Percentiles rank a stretch among this genome's conserved stretches.
Evolutionary conservation across 1,140 invertebrate genomes (phyloP).

Genomic region (Pomacea maculata): DNA sequence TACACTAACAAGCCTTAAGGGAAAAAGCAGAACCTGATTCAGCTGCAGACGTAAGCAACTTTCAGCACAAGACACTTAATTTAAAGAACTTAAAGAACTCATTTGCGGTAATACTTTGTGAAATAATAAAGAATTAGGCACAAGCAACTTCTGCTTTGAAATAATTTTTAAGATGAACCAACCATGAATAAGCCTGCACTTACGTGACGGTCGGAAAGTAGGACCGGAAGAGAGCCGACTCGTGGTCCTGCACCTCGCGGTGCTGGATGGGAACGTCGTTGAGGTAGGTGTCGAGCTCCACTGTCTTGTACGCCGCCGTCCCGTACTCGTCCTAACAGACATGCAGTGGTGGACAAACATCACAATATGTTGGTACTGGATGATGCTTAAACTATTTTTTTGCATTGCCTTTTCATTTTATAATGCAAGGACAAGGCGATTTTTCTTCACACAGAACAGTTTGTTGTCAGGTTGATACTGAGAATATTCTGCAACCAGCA

Average conservation of each 20-base stretch:
- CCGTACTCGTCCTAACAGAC: constrained; percentile 80
- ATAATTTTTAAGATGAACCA: not conserved
- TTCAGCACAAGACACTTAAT: no score
- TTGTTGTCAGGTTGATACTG: no score
- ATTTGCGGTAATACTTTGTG: no score
- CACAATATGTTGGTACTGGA: no score
- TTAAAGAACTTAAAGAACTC: no score
- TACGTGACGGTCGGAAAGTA: constrained; percentile 81
- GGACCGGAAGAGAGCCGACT: constrained; percentile 82
- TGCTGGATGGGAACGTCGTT: constrained; percentile 80
- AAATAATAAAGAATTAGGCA: not conserved
- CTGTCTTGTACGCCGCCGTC: constrained; percentile 82
- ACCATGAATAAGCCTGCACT: constrained; percentile 17
- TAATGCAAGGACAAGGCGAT: no score
- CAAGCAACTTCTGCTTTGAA: not conserved
- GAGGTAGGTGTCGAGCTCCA: constrained; percentile 85
- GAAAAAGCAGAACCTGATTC: constrained; percentile 5
- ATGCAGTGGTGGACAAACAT: not conserved
- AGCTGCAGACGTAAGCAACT: not conserved
- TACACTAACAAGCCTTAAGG: not conserved
- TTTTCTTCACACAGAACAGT: not conserved
- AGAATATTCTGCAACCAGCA: not conserved
- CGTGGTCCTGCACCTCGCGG: constrained; percentile 82
- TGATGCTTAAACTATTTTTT: no score
- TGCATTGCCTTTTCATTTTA: no score